phyloP scores from a whole-genome alignment of 2,113 vertebrate genomes.

The Thinocorus orbignyianus region DNA sequence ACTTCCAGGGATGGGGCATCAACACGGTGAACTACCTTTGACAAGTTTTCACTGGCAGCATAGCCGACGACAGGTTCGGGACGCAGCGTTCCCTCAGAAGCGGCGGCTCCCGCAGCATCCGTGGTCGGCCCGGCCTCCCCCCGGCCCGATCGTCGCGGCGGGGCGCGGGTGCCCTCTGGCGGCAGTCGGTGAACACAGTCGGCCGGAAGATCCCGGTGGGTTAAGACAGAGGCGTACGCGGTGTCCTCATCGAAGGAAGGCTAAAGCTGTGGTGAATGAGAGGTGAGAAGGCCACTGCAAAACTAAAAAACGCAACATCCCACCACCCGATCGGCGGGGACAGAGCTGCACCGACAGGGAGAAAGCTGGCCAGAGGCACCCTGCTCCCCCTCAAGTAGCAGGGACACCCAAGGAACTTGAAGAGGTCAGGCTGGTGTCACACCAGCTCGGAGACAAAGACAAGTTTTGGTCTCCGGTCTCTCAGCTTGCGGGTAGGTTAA shows the following conservation, averaged over 20 bases:
- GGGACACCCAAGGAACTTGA: fast-evolving
- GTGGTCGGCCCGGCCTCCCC: too few species aligned
- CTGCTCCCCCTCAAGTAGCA: fast-evolving
- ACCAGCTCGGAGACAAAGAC: fast-evolving
- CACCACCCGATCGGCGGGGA: too few species aligned
- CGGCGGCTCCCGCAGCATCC: not conserved
- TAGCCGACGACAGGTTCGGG: fast-evolving
- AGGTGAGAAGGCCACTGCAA: not conserved
- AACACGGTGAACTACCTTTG: not conserved
- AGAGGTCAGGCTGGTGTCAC: not conserved
- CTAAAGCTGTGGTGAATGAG: not conserved
- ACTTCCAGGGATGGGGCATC: too few species aligned
- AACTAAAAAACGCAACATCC: too few species aligned
- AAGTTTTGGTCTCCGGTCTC: not conserved
- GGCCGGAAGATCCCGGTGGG: too few species aligned
- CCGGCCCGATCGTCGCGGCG: not conserved
- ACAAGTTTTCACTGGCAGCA: fast-evolving
- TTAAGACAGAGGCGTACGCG: fast-evolving
- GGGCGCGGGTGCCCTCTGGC: not conserved
- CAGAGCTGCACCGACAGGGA: fast-evolving
- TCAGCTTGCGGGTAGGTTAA: not conserved
- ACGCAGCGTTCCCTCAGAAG: fast-evolving
- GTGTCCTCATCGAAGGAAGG: too few species aligned
- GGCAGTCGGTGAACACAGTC: fast-evolving
- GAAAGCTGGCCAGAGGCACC: fast-evolving